phyloP scores from a whole-genome alignment of 2,797 vertebrate species.

The Arrhamphus sclerolepis region DNA sequence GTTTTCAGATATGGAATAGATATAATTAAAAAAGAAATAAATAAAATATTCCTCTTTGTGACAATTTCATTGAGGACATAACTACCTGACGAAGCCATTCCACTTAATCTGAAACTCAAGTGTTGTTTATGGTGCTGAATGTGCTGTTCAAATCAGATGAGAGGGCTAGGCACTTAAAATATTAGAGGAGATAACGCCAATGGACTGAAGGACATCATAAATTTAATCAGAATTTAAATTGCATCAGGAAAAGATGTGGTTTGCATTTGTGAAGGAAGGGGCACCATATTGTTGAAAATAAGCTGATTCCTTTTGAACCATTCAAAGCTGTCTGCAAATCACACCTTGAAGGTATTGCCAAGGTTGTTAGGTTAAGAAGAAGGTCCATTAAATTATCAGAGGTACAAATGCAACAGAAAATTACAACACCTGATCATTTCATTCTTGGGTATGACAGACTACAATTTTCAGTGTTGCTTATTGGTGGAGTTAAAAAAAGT shows the following conservation, averaged over 20 bases:
- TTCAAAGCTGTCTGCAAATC: conserved; percentile 63
- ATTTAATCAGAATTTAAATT: conserved; percentile 84
- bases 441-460: conserved; percentile 41
- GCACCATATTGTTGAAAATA: conserved; percentile 64
- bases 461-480: conserved; percentile 38
- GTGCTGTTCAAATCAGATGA: conserved; percentile 31
- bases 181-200: conserved; percentile 36
- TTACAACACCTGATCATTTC: conserved; percentile 59
- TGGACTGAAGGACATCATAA: conserved; percentile 77
- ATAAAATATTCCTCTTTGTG: too few relatives aligned
- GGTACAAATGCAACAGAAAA: conserved; percentile 50
- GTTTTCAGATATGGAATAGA: conserved; percentile 41
- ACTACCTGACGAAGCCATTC: conserved; percentile 38
- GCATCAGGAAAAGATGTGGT: conserved; percentile 76
- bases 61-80: conserved; percentile 39
- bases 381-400: conserved; percentile 72
- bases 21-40: conserved; percentile 44
- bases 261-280: conserved; percentile 45
- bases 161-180: conserved; percentile 43
- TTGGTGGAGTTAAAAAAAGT: conserved; percentile 39
- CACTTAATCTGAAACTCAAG: not conserved
- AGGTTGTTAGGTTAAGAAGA: conserved; percentile 70
- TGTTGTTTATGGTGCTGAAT: conserved; percentile 26
- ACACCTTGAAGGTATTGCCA: conserved; percentile 42
- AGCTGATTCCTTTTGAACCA: conserved; percentile 70